A percentile compares a stretch with the other conserved stretches of the same genome.
Conservation (phyloP, 2,113 vertebrate species). For the Elephantulus edwardii region DNA sequence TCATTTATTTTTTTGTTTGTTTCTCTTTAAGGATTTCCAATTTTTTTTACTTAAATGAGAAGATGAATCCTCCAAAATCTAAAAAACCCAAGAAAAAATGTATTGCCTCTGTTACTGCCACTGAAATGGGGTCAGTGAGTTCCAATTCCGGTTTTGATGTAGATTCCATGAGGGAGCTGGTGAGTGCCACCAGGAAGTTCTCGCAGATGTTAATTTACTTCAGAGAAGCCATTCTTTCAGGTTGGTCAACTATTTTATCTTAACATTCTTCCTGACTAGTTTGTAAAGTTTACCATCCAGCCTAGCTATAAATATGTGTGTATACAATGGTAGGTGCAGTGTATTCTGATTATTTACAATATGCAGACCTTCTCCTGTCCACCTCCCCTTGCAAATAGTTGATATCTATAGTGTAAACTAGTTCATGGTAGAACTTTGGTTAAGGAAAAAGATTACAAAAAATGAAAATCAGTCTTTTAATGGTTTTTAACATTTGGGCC, state of each 20-base stretch:
- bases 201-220: slow-evolving; percentile 94
- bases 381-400: not conserved
- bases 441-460: slow-evolving; percentile 27
- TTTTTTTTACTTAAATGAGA: slow-evolving; percentile 77
- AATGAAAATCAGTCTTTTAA: slow-evolving; percentile 29
- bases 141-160: slow-evolving; percentile 89
- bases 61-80: slow-evolving; percentile 84
- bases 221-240: slow-evolving; percentile 93
- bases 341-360: slow-evolving; percentile 38
- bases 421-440: slow-evolving; percentile 66
- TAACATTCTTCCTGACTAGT: slow-evolving; percentile 54
- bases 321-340: not conserved
- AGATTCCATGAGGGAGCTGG: slow-evolving; percentile 95
- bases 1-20: not conserved
- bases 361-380: slow-evolving; percentile 37
- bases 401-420: slow-evolving; percentile 60
- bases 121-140: slow-evolving; percentile 89
- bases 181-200: slow-evolving; percentile 95
- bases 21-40: slow-evolving; percentile 67
- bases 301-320: not conserved
- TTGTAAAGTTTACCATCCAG: slow-evolving; percentile 58
- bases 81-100: slow-evolving; percentile 89
- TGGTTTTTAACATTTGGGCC: not conserved
- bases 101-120: slow-evolving; percentile 85
- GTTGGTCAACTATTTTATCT: slow-evolving; percentile 75